A percentile compares a stretch with the other conserved stretches of the same genome.
phyloP scores from a whole-genome alignment of 1,140 invertebrate species.

The Drosophila miranda region DNA sequence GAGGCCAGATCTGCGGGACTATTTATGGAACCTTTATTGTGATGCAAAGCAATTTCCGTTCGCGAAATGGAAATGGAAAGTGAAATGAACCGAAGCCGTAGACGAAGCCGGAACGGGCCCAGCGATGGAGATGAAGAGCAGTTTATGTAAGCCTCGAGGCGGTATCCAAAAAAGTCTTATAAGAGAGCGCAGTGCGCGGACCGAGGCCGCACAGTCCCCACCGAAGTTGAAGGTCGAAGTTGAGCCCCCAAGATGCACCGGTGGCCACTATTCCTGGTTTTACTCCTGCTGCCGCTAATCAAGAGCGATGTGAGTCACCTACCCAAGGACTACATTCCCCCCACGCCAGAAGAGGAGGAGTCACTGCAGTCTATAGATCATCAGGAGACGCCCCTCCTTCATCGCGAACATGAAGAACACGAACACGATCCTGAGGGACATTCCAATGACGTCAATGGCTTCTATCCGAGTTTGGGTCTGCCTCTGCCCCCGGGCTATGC shows the following conservation, averaged over 20 bases:
- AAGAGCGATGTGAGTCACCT: slow-evolving; percentile 66
- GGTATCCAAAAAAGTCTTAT: slow-evolving; percentile 43
- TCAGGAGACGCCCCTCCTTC: slow-evolving; percentile 4
- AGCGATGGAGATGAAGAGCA: background rate
- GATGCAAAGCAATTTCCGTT: slow-evolving; percentile 65
- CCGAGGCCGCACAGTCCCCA: slow-evolving; percentile 46
- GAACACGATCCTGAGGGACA: too few relatives aligned
- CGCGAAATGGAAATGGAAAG: slow-evolving; percentile 60
- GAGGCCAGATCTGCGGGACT: slow-evolving; percentile 11
- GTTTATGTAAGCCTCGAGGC: slow-evolving; percentile 34
- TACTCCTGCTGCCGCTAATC: slow-evolving; percentile 44
- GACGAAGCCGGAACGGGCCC: slow-evolving; percentile 4
- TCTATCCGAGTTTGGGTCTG: slow-evolving; percentile 44
- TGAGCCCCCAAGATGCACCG: slow-evolving; percentile 17
- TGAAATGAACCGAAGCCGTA: slow-evolving; percentile 44
- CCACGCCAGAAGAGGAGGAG: slow-evolving; percentile 4
- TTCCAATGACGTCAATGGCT: slow-evolving; percentile 41
- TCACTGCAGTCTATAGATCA: background rate
- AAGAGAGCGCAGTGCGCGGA: slow-evolving; percentile 53
- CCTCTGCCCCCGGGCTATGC: slow-evolving; percentile 55
- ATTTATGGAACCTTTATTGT: slow-evolving; percentile 61
- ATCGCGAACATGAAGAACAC: too few relatives aligned
- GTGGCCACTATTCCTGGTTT: slow-evolving; percentile 32
- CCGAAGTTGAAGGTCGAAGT: slow-evolving; percentile 28
- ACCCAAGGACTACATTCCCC: slow-evolving; percentile 38